Base-by-base conservation (phyloP, 1,140 invertebrate species). In the Potamilus streckersoni region DNA sequence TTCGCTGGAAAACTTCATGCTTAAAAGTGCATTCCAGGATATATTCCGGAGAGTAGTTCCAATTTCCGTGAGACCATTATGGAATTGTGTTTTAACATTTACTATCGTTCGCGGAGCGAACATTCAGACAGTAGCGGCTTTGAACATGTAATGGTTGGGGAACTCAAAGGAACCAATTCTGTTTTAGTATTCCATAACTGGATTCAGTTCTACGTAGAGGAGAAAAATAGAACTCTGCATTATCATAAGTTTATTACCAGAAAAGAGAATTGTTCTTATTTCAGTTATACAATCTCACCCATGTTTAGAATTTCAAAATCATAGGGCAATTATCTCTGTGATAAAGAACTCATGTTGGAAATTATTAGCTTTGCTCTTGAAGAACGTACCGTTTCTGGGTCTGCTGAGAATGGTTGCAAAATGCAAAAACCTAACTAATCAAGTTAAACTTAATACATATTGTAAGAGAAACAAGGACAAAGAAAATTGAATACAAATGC, bases 91-190 rank as follows among this genome's bases (percentile, higher is more conserved):
- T 89, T 89, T 67, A 82, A 85, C 38, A 75, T 84, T 17, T 89
- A 89, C 79, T 71, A 79, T 17, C 74, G 87, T 27, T 81, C 81
- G n/a, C 74, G 77, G n/a, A 71, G 80, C 23, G 79, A 76, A 13
- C 27, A 63, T 56, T n/a, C 69, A 16, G 85, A 88, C 73, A 86
- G 85, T 31, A 84, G 80, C 68, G 89, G 88, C 6, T 90, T 89
- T 78, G 90, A 91, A 72, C 90, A 91, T 82, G 88, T 91, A 13
- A 89, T 90, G 81, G 84, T 88, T 38, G 90, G 90, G 23, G 90
- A 91, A 79, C 79, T 74, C 56, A 74, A 73, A 81, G 69, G 71
- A 55, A n/a, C 49, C 23, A 17, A 77, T 13, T 69, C 79, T 19
- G 85, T 91, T 13, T 84, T 85, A 71, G 90, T 90, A 0, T 89